phyloP scores from a whole-genome alignment of 2,888 invertebrate species.

The Netelia virgata region DNA sequence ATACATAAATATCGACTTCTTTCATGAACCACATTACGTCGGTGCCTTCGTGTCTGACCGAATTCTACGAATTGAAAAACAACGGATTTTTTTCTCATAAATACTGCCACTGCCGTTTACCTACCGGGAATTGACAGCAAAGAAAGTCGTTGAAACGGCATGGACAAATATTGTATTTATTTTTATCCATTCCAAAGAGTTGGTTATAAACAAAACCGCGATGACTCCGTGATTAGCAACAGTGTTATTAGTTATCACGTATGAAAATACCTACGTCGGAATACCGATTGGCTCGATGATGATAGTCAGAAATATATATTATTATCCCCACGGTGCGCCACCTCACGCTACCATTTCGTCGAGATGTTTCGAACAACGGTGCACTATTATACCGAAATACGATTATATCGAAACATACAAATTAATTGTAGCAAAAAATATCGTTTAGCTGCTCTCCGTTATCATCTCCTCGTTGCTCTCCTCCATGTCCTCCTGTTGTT shows the following conservation, averaged over 20 bases:
- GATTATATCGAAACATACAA: slow-evolving; percentile 30
- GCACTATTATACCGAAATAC: slow-evolving; percentile 27
- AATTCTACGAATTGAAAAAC: too few relatives aligned
- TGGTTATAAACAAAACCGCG: background rate
- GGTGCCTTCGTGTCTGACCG: too few relatives aligned
- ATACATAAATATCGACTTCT: background rate
- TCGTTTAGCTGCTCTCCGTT: slow-evolving; percentile 84
- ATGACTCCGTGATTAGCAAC: background rate
- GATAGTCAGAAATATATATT: slow-evolving; percentile 10
- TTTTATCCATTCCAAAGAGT: slow-evolving; percentile 24
- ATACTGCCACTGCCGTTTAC: background rate
- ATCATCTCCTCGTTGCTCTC: slow-evolving; percentile 90
- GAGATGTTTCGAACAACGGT: background rate
- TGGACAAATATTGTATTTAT: slow-evolving; percentile 36
- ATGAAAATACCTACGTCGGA: background rate
- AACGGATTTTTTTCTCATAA: background rate
- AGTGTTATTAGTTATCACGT: too few relatives aligned
- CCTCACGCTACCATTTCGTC: background rate
- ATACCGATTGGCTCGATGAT: slow-evolving; percentile 5
- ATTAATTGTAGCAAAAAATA: slow-evolving; percentile 5
- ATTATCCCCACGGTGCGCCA: slow-evolving; percentile 18
- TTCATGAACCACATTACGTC: background rate
- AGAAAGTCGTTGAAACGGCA: background rate
- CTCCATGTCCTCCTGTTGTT: slow-evolving; percentile 91
- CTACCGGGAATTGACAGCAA: background rate